Evolutionary conservation across 1,140 invertebrate genomes (phyloP).

Genomic region (Liolophura sinensis): DNA sequence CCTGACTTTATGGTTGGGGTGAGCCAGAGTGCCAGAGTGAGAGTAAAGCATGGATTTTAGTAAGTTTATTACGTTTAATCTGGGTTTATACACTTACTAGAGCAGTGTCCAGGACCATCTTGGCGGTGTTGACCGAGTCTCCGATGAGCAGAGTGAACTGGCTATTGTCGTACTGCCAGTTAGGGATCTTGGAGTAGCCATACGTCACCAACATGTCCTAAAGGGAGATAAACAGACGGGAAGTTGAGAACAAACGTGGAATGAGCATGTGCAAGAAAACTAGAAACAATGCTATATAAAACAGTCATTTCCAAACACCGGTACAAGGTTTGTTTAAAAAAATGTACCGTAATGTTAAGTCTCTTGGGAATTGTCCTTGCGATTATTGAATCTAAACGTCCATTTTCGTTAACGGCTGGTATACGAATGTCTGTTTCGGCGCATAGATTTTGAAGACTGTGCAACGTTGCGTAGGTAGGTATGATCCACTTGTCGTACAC

Average conservation of each 20-base stretch:
- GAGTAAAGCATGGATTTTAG: too few relatives aligned
- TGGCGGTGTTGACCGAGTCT: slow-evolving; percentile 22
- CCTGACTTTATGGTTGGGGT: too few relatives aligned
- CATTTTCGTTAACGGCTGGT: too few relatives aligned
- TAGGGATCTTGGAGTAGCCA: slow-evolving; percentile 41
- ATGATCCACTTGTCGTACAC: too few relatives aligned
- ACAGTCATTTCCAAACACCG: not conserved
- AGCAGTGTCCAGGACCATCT: slow-evolving; percentile 41
- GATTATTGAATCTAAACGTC: slow-evolving; percentile 6
- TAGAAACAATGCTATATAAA: not conserved
- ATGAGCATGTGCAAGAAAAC: too few relatives aligned
- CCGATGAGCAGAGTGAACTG: slow-evolving; percentile 43
- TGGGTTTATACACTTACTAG: slow-evolving; percentile 30
- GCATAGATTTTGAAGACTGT: too few relatives aligned
- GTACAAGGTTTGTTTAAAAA: not conserved
- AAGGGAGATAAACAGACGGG: not conserved
- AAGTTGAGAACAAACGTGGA: not conserved
- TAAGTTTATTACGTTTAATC: too few relatives aligned
- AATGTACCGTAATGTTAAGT: not conserved
- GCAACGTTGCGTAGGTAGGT: too few relatives aligned
- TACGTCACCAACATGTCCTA: slow-evolving; percentile 38
- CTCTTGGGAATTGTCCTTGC: slow-evolving; percentile 1
- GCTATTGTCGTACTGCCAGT: slow-evolving; percentile 48
- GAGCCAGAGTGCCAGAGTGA: too few relatives aligned
- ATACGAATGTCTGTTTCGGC: too few relatives aligned